Conservation (phyloP, 2,113 vertebrate species). For the Paradoxurus hermaphroditus region DNA sequence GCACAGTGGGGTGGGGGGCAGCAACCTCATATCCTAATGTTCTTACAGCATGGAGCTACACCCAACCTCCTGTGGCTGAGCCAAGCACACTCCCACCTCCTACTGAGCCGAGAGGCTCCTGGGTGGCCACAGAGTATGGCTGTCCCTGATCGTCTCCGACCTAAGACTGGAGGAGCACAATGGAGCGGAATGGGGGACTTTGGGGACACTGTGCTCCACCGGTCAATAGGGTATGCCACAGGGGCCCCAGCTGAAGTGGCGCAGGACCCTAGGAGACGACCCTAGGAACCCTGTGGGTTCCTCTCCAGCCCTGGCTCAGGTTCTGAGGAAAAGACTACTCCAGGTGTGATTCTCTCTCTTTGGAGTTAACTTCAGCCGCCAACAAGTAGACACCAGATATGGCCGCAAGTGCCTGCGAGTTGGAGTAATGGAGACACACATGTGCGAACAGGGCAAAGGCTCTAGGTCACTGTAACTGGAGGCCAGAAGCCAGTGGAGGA, state of each 20-base stretch:
- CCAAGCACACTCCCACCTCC: neutral
- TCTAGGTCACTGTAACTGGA: neutral
- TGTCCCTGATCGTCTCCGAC: neutral
- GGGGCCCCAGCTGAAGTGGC: neutral
- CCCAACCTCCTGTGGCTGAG: neutral
- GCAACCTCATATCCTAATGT: neutral
- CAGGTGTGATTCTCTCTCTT: neutral
- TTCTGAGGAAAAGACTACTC: neutral
- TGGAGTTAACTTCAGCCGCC: neutral
- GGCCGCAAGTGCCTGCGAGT: neutral
- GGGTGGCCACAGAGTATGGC: too few species aligned
- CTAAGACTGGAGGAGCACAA: neutral
- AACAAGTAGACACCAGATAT: neutral
- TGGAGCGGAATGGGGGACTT: neutral
- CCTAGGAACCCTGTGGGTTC: rapidly evolving
- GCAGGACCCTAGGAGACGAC: neutral
- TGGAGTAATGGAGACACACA: neutral
- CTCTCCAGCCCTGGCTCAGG: neutral
- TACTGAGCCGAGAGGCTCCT: too few species aligned
- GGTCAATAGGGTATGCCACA: neutral
- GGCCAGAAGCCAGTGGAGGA: neutral
- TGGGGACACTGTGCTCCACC: neutral
- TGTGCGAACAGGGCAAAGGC: neutral
- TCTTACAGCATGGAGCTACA: neutral
- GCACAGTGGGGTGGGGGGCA: rapidly evolving